Percentiles rank a stretch among this genome's conserved stretches.
Evolutionary conservation across 2,888 invertebrate species (phyloP).

Genomic region (Piscicola geometra): DNA sequence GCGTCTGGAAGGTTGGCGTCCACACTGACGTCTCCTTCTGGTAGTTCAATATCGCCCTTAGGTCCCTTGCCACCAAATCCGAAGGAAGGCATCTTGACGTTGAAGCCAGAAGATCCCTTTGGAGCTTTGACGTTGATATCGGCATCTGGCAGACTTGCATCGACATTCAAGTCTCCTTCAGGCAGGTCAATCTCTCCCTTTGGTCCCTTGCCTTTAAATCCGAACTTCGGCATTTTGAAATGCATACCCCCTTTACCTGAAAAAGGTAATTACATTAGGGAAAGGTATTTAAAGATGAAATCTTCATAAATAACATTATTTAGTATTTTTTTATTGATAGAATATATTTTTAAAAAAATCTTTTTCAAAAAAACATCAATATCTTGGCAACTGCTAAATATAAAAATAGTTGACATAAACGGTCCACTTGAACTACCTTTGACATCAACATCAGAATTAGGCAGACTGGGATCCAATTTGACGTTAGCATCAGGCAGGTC

Average conservation of each 20-base stretch:
- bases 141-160: conserved; percentile 29
- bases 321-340: too few relatives aligned
- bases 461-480: conserved; percentile 21
- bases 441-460: conserved; percentile 21
- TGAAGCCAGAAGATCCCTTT: conserved; percentile 29
- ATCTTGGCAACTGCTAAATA: too few relatives aligned
- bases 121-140: conserved; percentile 32
- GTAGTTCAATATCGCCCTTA: conserved; percentile 14
- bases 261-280: too few relatives aligned
- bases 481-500: conserved; percentile 22
- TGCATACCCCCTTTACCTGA: conserved; percentile 32
- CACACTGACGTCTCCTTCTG: conserved; percentile 15
- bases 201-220: conserved; percentile 33
- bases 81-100: conserved; percentile 27
- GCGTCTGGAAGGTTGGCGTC: not conserved
- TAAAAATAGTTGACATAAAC: too few relatives aligned
- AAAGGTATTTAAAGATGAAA: too few relatives aligned
- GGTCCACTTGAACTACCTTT: conserved; percentile 9
- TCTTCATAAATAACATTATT: too few relatives aligned
- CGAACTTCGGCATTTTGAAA: conserved; percentile 31
- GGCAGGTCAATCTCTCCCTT: conserved; percentile 31
- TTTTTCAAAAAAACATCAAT: too few relatives aligned
- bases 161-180: conserved; percentile 23
- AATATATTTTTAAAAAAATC: too few relatives aligned
- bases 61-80: conserved; percentile 21